A percentile compares a stretch with the other conserved stretches of the same genome.
phyloP scores from a whole-genome alignment of 1,140 invertebrate species.

The Heterodera carotae region DNA sequence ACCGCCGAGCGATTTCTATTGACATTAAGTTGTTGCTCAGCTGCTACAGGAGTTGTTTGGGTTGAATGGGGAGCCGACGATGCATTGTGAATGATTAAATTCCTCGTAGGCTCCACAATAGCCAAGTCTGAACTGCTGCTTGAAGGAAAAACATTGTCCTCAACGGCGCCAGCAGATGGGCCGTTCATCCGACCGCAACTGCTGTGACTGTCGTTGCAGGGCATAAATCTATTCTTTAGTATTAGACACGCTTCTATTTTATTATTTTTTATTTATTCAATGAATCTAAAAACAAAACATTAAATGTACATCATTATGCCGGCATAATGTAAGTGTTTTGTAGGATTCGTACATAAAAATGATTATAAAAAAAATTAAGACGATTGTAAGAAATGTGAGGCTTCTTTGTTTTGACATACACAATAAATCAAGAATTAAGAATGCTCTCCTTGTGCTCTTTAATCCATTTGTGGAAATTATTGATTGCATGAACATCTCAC shows the following conservation, averaged over 20 bases:
- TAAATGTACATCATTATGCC: too few species aligned
- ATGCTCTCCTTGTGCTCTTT: too few species aligned
- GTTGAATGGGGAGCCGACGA: background rate
- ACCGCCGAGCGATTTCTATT: conserved; percentile 23
- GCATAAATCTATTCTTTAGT: conserved; percentile 7
- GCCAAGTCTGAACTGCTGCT: conserved; percentile 18
- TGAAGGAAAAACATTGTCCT: conserved; percentile 13
- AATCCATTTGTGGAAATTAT: background rate
- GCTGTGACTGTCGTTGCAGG: conserved; percentile 27
- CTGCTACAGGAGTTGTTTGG: background rate
- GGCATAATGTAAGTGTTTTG: too few species aligned
- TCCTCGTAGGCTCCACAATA: conserved; percentile 1
- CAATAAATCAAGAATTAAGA: too few species aligned
- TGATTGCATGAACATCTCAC: background rate
- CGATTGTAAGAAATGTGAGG: too few species aligned
- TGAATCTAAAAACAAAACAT: too few species aligned
- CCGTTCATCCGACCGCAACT: conserved; percentile 6
- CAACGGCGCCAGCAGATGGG: conserved; percentile 8
- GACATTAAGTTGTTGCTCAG: background rate
- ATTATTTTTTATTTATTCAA: too few species aligned
- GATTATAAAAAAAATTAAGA: too few species aligned
- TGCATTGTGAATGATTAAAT: conserved; percentile 12
- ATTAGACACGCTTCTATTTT: too few species aligned
- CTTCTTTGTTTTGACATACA: too few species aligned
- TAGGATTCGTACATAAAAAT: too few species aligned